A percentile compares a stretch with the other conserved stretches of the same genome.
phyloP scores from a whole-genome alignment of 2,888 invertebrate species.

The Frankliniella intonsa region DNA sequence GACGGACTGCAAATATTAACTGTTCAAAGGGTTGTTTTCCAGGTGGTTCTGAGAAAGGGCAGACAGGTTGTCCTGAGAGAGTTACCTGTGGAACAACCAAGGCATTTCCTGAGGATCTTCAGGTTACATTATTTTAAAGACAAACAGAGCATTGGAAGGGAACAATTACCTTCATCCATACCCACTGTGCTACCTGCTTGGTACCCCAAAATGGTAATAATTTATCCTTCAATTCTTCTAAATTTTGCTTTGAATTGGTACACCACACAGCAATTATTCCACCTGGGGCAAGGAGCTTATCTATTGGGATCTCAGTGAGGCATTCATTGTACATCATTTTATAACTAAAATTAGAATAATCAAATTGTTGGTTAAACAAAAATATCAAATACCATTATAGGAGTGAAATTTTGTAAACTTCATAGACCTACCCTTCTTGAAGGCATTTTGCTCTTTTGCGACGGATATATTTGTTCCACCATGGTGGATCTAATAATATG shows the following conservation, averaged over 20 bases:
- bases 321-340: constrained; percentile 73
- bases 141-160: not conserved
- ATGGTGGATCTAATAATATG: constrained; percentile 89
- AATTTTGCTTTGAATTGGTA: constrained; percentile 74
- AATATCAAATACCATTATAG: not conserved
- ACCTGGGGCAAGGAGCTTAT: constrained; percentile 55
- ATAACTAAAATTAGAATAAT: constrained; percentile 54
- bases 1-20: constrained; percentile 59
- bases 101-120: not conserved
- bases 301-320: constrained; percentile 65
- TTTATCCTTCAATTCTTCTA: constrained; percentile 60
- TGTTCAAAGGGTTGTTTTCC: constrained; percentile 88
- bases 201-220: constrained; percentile 78
- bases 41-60: constrained; percentile 58
- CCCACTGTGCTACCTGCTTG: constrained; percentile 66
- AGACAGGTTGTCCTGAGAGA: constrained; percentile 60
- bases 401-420: constrained; percentile 29
- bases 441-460: constrained; percentile 62
- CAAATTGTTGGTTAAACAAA: constrained; percentile 29
- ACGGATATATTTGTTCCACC: constrained; percentile 92
- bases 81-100: constrained; percentile 54
- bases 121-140: not conserved
- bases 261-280: constrained; percentile 85
- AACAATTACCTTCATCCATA: constrained; percentile 73
- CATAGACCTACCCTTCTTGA: constrained; percentile 55